Evolutionary conservation across 2,888 invertebrate species (phyloP), one percentile per base, ranked within the genome.

Genomic region (Elmis aenea): DNA sequence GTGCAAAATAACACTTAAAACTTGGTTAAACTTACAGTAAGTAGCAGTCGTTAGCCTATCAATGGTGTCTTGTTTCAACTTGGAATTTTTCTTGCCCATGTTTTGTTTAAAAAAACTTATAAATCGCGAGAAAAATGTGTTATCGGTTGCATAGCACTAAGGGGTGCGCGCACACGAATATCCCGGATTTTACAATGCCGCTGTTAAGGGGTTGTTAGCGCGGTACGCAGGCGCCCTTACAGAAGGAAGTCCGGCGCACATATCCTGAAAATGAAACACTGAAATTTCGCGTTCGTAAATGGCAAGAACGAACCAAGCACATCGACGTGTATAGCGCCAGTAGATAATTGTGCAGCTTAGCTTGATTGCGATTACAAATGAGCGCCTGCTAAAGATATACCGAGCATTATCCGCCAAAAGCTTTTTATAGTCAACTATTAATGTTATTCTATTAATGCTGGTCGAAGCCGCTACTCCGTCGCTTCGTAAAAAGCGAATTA

Each of bases 31-130:
- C 91, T 90, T 71, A 94, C 93, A 94, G 73, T 94, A 94, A 51
- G 93, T 94, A 58, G 87, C 90, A 50, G 83, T 86, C 52, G 90
- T 92, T 54, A 94, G 79, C 55, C 88, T 81, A 70, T 91, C 89
- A 66, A 94, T 90, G 58, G 92, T 91, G 68, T 93, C 93, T 69
- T 89, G 87, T 79, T 91, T 93, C 70, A 94, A 82, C 75, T 94
- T 94, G 38, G 92, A 93, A 66, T 91, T 92, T 72, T 90, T 90
- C 79, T 93, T 93, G 62, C 93, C 93, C 94, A 94, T 94, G 59
- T 46, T 47, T 33, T 10, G 21, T 15, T n/a, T n/a, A n/a, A 25
- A 26, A 10, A 18, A 22, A 37, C 34, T 42, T 38, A 39, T 39
- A 36, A 35, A 26, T 26, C 38, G 29, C 26, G 26, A 15, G 23